phyloP scores from a whole-genome alignment of 2,888 invertebrate species.

The Tridacna gigas region DNA sequence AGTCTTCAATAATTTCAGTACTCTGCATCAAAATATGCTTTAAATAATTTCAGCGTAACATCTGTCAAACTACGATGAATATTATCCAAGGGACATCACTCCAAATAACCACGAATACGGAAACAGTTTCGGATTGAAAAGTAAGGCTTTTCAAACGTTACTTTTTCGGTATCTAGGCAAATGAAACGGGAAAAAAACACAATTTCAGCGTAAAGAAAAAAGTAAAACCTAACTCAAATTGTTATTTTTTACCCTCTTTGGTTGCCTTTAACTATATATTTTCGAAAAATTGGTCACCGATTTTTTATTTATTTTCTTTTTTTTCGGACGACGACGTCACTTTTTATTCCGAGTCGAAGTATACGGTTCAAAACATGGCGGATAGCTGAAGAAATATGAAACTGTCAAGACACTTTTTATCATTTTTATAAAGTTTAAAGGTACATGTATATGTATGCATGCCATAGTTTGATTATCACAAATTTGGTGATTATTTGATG shows the following conservation, averaged over 20 bases:
- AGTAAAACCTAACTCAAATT: not conserved
- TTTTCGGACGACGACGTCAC: slow-evolving; percentile 3
- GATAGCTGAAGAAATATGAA: not conserved
- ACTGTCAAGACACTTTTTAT: not conserved
- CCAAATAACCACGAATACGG: not conserved
- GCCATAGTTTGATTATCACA: not conserved
- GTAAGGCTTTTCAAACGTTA: not conserved
- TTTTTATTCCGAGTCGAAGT: not conserved
- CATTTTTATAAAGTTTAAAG: slow-evolving; percentile 4
- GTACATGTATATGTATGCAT: not conserved
- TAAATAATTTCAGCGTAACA: not conserved
- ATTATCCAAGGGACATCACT: slow-evolving; percentile 6
- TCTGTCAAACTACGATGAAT: not conserved
- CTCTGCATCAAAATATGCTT: not conserved
- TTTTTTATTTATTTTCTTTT: not conserved
- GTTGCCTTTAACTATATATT: not conserved
- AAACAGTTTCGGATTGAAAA: not conserved
- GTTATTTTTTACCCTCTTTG: not conserved
- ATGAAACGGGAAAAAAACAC: not conserved
- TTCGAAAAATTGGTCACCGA: not conserved
- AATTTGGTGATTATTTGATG: not conserved
- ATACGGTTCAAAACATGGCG: slow-evolving; percentile 9
- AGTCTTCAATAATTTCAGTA: not conserved
- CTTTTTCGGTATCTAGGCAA: not conserved
- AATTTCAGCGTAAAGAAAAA: not conserved